Base-by-base conservation (phyloP, 2,888 invertebrate species). In the Drosophila falleni region DNA sequence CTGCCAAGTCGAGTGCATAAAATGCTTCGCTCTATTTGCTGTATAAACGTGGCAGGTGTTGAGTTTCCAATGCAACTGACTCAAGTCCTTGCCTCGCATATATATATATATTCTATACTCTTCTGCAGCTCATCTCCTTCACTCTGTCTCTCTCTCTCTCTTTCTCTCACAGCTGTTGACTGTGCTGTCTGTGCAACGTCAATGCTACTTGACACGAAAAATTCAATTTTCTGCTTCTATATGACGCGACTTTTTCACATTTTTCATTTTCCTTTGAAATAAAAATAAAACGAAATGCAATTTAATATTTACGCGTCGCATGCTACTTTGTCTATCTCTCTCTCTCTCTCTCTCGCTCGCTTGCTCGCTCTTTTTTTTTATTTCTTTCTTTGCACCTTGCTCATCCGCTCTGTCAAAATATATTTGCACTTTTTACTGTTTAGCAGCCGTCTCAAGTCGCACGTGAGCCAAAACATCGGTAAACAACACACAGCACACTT, bases 131-230 rank as follows among this genome's bases (percentile, higher is more conserved):
- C 23, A 23, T 23, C 23, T 23, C 3, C 23, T 4, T 23, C 3
- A n/a, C n/a, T n/a, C n/a, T n/a, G n/a, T n/a, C n/a, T n/a, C n/a
- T n/a, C n/a, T n/a, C n/a, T n/a, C n/a, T n/a, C n/a, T n/a, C n/a
- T n/a, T n/a, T n/a, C n/a, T n/a, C n/a, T n/a, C n/a, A n/a, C 44
- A 64, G 26, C 41, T 19, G 67, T 10, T 65, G 59, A 50, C 29
- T 68, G 59, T 10, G 41, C 33, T 62, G 61, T 44, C 55, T 54
- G 44, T 61, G 71, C 74, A 54, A 54, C 69, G 85, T 76, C 87
- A 87, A 79, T 81, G 87, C 84, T 54, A 80, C 75, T 75, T 86
- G 81, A 83, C 78, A 88, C 71, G 79, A 80, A 71, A 88, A 88
- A 87, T 85, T 86, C 78, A 87, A 89, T 85, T 89, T 87, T 83